Evolutionary conservation across 2,888 invertebrate genomes (phyloP), one percentile per base, ranked within the genome.

Genomic region (Drosophila kambysellisi): DNA sequence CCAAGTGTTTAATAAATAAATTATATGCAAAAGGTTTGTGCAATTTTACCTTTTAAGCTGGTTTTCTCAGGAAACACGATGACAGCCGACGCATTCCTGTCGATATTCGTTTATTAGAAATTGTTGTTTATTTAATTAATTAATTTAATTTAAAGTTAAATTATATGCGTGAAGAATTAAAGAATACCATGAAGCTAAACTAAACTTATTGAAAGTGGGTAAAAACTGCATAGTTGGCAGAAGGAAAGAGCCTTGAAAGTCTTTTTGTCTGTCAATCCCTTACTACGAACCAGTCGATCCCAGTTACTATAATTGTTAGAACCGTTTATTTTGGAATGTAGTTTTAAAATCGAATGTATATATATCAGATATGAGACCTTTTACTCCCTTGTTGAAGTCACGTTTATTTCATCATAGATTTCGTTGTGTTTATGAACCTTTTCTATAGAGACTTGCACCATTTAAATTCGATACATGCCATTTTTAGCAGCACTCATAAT

Each of bases 1-100:
- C 70, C 69, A 75, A 75, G 73, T 78, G 81, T 80, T 83, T 85
- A 85, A 83, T 83, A 85, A 82, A 83, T 85, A 85, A 82, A 80
- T 82, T 74, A 82, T 70, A 32, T 52, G 50, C 50, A 59, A 70
- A 70, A 74, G 74, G 74, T 78, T 70, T 63, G 37, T 52, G 41
- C 59, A 60, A 60, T 59, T 62, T 59, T 48, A 12, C n/a, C 61
- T 67, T 57, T 68, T 12, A 63, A 53, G 63, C 25, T 37, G 50
- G 43, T 54, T 15, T 15, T 56, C 63, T 54, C 48, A 35, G 20
- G 32, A 39, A 4, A 35, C 35, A 39, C 53, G 56, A 5, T 29
- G 7, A 15, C 35, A 43, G 33, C 50, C 20, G 58, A 72, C 48
- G 61, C 53, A 58, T 60, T 15, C 25, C 46, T 46, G 46, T 4